Base-by-base conservation (phyloP, 2,797 vertebrate genomes). In the Sebastolobus altivelis region DNA sequence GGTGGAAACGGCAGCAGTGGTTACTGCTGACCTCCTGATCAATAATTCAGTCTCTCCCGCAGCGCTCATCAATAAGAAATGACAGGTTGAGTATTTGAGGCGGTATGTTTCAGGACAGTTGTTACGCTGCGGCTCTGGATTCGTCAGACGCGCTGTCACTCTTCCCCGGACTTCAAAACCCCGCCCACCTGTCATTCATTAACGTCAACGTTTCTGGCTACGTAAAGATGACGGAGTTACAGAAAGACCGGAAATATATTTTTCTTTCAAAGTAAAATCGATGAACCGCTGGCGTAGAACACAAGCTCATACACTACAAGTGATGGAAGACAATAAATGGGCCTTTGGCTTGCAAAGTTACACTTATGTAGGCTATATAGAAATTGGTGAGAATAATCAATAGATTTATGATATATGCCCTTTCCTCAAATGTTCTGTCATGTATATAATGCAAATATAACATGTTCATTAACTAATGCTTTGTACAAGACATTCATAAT, bases 31-130 rank as follows among this genome's bases (percentile, higher is more conserved):
- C 87, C 83, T 80, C 72, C 70, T 80, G 78, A 93, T 95, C 61
- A 95, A 95, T 95, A 90, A 95, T 95, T 90, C 75, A 95, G 79
- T 59, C n/a, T 76, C 83, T 80, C 79, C 73, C n/a, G 92, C 89
- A 86, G 84, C 9, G 65, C 55, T 88, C 31, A 89, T 96, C 59
- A 92, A 96, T 95, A 90, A 94, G 93, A 66, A 79, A 95, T 69
- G 46, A 68, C 46, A 63, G 80, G 74, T 67, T 89, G 80, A 89
- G 82, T 82, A 81, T 92, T 93, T 85, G 58, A 92, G 73, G 40
- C 38, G 63, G 81, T 87, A 83, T 49, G 81, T 86, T 91, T 92
- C 55, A 88, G 75, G 52, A 68, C 65, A 18, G 9, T 35, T 73
- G 9, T 71, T 55, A 65, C 55, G 67, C 3, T 4, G n/a, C 27